Conservation (phyloP, 2,888 invertebrate genomes). For the Odontocerum albicorne region DNA sequence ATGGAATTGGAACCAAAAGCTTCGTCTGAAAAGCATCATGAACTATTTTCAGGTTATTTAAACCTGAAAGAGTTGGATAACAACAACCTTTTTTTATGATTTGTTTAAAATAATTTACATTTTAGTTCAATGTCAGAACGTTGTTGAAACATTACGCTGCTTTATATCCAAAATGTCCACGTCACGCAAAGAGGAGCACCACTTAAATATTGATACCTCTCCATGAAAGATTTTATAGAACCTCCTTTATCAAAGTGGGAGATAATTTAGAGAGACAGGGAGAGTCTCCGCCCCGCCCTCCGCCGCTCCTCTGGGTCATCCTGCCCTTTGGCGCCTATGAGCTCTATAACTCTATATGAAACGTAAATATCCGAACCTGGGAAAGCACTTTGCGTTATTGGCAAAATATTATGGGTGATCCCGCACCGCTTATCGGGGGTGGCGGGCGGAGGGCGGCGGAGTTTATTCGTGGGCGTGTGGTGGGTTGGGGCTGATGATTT, state of each 20-base stretch:
- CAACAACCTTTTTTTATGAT: too few relatives aligned
- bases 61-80: too few relatives aligned
- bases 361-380: constrained; percentile 36
- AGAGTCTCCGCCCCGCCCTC: constrained; percentile 1
- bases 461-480: too few relatives aligned
- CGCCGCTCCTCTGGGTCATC: constrained; percentile 1
- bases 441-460: constrained; percentile 6
- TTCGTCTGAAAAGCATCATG: too few relatives aligned
- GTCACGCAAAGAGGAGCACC: too few relatives aligned
- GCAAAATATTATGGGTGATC: constrained; percentile 34
- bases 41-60: too few relatives aligned
- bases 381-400: constrained; percentile 37
- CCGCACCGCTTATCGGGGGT: constrained; percentile 10
- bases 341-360: constrained; percentile 30
- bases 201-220: background rate
- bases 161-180: too few relatives aligned
- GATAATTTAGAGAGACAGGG: constrained; percentile 19
- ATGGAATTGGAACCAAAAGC: too few relatives aligned
- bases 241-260: background rate
- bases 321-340: constrained; percentile 22
- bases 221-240: background rate
- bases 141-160: too few relatives aligned
- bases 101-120: too few relatives aligned
- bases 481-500: too few relatives aligned
- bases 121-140: too few relatives aligned